Base-by-base conservation (phyloP, 2,797 vertebrate genomes). In the Aplochiton taeniatus region DNA sequence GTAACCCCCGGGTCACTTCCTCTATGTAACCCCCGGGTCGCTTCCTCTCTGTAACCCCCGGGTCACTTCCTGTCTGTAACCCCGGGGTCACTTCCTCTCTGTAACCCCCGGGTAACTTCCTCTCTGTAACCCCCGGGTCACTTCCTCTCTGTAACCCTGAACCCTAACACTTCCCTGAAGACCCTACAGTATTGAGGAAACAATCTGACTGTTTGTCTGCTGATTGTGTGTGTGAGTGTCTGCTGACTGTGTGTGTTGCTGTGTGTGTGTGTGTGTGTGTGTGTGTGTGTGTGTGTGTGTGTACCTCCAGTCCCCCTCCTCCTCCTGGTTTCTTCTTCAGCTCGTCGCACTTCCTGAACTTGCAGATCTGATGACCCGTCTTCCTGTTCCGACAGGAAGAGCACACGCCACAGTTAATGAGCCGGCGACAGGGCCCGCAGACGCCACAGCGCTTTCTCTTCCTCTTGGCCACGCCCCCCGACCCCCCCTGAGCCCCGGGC, bases 311-410 rank as follows among this genome's bases (percentile, higher is more conserved):
- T 12, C 11, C 20, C 8, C 16, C 52, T 9, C 52, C 85, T 48
- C 84, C 85, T 14, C 94, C 94, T 11, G 95, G 94, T 75, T 95
- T 96, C 92, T 96, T 96, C 93, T 96, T 96, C 85, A 95, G 93
- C 91, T 96, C 95, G 59, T 96, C 94, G 61, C 95, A 96, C 91
- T 90, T 88, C 78, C 88, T 88, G 83, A 90, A 87, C 83, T 96
- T 96, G 91, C 95, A 96, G 94, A 96, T 96, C 93, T 96, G 95
- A 87, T 96, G 95, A 85, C 95, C 95, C 58, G 95, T 96, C 93
- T 96, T 96, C 88, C 95, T 91, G 92, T 96, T 96, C 82, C 95
- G 92, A 88, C 95, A 96, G 60, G 95, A 95, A 72, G 95, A 95
- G 87, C 94, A 95, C 77, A 96, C 96, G 71, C 96, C 95, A 71